Conservation (phyloP, 2,888 invertebrate genomes). For the Elmis aenea region DNA sequence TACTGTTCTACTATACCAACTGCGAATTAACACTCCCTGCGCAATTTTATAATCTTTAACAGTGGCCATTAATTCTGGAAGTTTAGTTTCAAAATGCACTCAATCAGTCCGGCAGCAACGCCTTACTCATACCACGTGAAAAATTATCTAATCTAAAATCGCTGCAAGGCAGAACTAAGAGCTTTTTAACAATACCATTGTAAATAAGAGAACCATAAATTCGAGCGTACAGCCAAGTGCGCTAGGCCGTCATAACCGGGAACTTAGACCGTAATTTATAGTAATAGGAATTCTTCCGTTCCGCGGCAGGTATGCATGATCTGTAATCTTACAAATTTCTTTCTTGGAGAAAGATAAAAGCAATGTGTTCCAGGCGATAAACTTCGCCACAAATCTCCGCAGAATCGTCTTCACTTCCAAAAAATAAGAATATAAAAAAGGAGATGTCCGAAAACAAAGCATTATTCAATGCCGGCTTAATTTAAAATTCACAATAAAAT, state of each 20-base stretch:
- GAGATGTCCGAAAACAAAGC: neutral
- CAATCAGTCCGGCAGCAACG: no score
- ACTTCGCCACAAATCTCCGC: slow-evolving; percentile 42
- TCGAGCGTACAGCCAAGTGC: slow-evolving; percentile 27
- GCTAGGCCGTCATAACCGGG: slow-evolving; percentile 35
- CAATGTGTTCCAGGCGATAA: slow-evolving; percentile 42
- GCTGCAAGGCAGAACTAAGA: no score
- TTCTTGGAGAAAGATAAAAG: slow-evolving; percentile 38
- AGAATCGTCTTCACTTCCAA: slow-evolving; percentile 31
- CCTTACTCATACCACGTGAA: no score
- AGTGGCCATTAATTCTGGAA: no score
- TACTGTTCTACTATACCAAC: no score
- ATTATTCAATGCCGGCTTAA: no score
- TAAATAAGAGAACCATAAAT: slow-evolving; percentile 40
- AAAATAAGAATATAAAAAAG: slow-evolving; percentile 12
- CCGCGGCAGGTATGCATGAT: slow-evolving; percentile 38
- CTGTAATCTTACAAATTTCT: slow-evolving; percentile 44
- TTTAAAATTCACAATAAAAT: no score
- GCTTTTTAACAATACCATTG: no score
- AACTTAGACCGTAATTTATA: slow-evolving; percentile 39
- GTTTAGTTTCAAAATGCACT: no score
- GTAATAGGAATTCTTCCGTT: slow-evolving; percentile 40
- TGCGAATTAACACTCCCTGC: no score
- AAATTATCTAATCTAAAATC: no score
- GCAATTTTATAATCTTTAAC: no score